phyloP scores from a whole-genome alignment of 2,888 invertebrate species.

The Harpagoxenus sublaevis region DNA sequence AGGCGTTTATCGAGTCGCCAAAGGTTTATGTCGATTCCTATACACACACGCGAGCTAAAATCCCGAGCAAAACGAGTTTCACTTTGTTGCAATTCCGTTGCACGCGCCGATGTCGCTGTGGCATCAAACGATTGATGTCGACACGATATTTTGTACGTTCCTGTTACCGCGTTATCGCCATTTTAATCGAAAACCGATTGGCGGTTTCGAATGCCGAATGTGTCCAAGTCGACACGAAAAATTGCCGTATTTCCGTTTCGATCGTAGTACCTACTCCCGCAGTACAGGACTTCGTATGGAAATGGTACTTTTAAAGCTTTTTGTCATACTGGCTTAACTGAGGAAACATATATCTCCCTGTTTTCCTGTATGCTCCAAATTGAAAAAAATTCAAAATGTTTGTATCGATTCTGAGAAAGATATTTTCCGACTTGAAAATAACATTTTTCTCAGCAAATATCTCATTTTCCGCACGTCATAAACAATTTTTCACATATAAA shows the following conservation, averaged over 20 bases:
- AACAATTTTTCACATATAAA: neutral
- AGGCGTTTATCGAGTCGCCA: constrained; percentile 51
- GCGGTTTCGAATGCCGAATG: constrained; percentile 45
- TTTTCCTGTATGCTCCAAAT: neutral
- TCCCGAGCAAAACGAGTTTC: constrained; percentile 45
- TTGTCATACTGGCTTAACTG: constrained; percentile 37
- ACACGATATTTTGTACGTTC: constrained; percentile 49
- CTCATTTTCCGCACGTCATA: neutral
- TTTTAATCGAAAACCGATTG: constrained; percentile 51
- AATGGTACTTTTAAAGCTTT: constrained; percentile 15
- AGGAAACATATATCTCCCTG: constrained; percentile 10
- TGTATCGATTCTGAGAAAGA: neutral
- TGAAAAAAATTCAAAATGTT: neutral
- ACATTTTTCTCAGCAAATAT: neutral
- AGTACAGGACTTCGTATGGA: constrained; percentile 18
- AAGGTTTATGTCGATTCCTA: constrained; percentile 41
- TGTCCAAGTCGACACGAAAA: constrained; percentile 32
- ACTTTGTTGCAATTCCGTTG: constrained; percentile 47
- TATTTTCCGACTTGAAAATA: neutral
- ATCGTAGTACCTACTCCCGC: constrained; percentile 20
- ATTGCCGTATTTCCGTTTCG: constrained; percentile 38
- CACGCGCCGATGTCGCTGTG: constrained; percentile 40
- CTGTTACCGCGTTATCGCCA: constrained; percentile 49
- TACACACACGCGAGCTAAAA: constrained; percentile 24
- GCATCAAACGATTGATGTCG: constrained; percentile 48